Evolutionary conservation across 2,888 invertebrate genomes (phyloP), one percentile per base, ranked within the genome.

Genomic region (Andrena marginata): DNA sequence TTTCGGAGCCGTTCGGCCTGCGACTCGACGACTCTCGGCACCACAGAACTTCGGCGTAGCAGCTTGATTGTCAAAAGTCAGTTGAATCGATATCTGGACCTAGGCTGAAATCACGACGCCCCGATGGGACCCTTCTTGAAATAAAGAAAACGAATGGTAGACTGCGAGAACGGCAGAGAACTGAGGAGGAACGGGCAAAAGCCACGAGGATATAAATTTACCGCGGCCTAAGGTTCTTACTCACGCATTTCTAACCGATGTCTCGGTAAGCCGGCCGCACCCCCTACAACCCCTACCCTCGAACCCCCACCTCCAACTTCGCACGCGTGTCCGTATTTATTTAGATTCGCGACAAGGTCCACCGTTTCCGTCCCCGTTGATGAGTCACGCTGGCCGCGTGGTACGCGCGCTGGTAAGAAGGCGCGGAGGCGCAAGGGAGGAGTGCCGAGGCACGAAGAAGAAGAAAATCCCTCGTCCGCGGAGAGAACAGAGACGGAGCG

Each of bases 211-310:
- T 88, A 87, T 87, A 90, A 90, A 89, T 89, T 89, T 87, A 89
- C 87, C 89, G 60, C 86, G 79, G 89, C 80, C 84, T 85, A 83
- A 89, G 77, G 88, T 87, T 90, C 89, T 88, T 88, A 89, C 90
- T 90, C 87, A 90, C 88, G 90, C 89, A 88, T 91, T 91, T 90
- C 91, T 91, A 90, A 89, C 88, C 90, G 90, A 91, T 91, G 91
- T 86, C 85, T 86, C 89, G 87, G 78, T 77, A 80, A 20, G 82
- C 79, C 77, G 69, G 82, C 84, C 84, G 78, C 77, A 80, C 77
- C 84, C 79, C 77, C 77, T 69, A 88, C 89, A 35, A 49, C 75
- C 77, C 82, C 68, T n/a, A 26, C 88, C 88, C 76, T 13, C 31
- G 54, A 16, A 23, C 83, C 84, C 67, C 74, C 71, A 68, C 79